phyloP scores from a whole-genome alignment of 2,113 vertebrate genomes.

The Cynocephalus volans region DNA sequence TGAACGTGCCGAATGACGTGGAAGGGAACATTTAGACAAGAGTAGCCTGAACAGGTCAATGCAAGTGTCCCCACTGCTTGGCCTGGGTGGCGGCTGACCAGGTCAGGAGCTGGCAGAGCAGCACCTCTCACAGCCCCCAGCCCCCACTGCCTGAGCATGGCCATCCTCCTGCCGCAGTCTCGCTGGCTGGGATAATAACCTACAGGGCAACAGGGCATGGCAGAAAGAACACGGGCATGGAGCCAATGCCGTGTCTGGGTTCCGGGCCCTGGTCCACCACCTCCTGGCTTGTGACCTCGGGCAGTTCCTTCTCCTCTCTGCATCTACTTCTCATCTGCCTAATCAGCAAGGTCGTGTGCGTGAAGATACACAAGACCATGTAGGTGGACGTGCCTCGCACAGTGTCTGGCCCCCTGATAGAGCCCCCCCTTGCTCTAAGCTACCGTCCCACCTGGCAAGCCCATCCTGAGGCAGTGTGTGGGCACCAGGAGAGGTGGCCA shows the following conservation, averaged over 20 bases:
- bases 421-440: neutral
- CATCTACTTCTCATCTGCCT: neutral
- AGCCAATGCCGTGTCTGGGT: neutral
- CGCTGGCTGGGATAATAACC: neutral
- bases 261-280: neutral
- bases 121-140: neutral
- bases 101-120: accelerated
- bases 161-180: neutral
- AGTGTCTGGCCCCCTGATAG: too few relatives aligned
- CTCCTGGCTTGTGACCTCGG: neutral
- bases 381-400: neutral
- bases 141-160: neutral
- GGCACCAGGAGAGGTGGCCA: neutral
- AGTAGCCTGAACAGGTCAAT: neutral
- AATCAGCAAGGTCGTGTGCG: neutral
- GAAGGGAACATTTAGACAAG: neutral
- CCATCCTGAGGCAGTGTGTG: accelerated
- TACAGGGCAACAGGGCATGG: neutral
- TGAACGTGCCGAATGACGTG: neutral
- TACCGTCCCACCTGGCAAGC: neutral
- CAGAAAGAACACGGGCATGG: accelerated
- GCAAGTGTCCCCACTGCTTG: neutral
- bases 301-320: neutral
- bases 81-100: neutral
- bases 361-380: neutral